A percentile compares a stretch with the other conserved stretches of the same genome.
phyloP scores from a whole-genome alignment of 2,113 vertebrate species.

The Anoplopoma fimbria region DNA sequence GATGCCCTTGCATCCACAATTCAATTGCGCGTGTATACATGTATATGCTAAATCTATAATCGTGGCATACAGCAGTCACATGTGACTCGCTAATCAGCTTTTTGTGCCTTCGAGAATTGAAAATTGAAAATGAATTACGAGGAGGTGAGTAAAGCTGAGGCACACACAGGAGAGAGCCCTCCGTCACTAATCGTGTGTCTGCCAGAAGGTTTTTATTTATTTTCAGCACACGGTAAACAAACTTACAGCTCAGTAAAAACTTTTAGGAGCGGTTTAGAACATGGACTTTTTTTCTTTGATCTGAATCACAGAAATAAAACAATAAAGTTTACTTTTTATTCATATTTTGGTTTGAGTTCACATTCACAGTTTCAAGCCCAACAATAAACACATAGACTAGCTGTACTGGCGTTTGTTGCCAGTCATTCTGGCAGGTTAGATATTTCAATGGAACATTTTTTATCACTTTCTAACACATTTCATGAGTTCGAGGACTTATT shows the following conservation, averaged over 20 bases:
- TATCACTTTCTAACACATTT: background rate
- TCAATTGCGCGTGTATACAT: constrained; percentile 61
- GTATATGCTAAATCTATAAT: constrained; percentile 64
- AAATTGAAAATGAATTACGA: no score
- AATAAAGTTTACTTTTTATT: background rate
- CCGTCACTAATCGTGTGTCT: background rate
- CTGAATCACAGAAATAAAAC: constrained; percentile 1
- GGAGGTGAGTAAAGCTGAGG: constrained; percentile 42
- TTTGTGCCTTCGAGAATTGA: constrained; percentile 61
- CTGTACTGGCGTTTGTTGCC: background rate
- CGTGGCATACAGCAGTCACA: constrained; percentile 37
- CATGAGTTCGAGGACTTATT: background rate
- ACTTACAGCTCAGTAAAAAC: background rate
- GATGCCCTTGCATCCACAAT: constrained; percentile 39
- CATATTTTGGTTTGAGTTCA: background rate
- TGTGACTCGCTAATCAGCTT: constrained; percentile 66
- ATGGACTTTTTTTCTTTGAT: background rate
- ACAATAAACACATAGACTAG: background rate
- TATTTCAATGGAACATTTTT: background rate
- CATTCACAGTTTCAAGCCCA: background rate
- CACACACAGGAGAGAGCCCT: constrained; percentile 10
- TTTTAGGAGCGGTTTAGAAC: constrained; percentile 5
- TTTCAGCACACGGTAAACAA: background rate
- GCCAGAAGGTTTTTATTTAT: background rate
- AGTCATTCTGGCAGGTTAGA: background rate